phyloP scores from a whole-genome alignment of 37 sponge, comb jelly and placozoan species.

The Cliona cf. orientalis region DNA sequence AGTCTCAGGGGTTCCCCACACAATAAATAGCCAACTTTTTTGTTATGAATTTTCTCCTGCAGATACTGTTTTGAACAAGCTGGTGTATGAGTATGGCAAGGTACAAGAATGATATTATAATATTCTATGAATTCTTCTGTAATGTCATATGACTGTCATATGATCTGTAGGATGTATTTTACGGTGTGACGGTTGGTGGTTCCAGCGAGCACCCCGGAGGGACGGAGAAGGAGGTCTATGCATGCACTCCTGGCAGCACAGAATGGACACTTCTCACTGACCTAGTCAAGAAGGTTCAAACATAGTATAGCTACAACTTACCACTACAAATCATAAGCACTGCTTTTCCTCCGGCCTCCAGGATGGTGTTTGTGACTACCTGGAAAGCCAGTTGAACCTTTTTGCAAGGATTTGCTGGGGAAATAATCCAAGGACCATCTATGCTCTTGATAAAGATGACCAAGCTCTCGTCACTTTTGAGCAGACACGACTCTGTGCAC shows the following conservation, averaged over 20 bases:
- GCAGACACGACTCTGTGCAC: constrained; percentile 47
- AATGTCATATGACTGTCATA: background rate
- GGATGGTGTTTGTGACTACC: constrained; percentile 17
- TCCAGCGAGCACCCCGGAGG: background rate
- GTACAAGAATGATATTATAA: background rate
- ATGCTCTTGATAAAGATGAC: background rate
- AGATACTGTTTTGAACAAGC: constrained; percentile 30
- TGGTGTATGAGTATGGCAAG: constrained; percentile 12
- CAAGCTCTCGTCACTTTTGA: constrained; percentile 36
- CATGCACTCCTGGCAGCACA: background rate
- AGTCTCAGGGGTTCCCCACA: background rate
- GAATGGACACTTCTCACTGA: constrained; percentile 6
- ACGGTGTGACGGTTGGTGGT: constrained; percentile 5
- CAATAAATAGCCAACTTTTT: background rate
- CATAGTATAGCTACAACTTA: too few species aligned
- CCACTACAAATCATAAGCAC: too few species aligned
- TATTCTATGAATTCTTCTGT: background rate
- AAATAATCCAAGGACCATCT: constrained; percentile 13
- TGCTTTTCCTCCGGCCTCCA: too few species aligned
- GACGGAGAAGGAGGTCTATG: background rate
- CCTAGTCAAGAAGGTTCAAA: background rate
- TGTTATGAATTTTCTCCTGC: background rate
- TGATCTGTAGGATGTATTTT: constrained; percentile 4
- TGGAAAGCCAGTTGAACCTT: constrained; percentile 63
- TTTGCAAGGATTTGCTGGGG: constrained; percentile 66